Conservation (phyloP, 2,113 vertebrate species). For the Ammodytes marinus region DNA sequence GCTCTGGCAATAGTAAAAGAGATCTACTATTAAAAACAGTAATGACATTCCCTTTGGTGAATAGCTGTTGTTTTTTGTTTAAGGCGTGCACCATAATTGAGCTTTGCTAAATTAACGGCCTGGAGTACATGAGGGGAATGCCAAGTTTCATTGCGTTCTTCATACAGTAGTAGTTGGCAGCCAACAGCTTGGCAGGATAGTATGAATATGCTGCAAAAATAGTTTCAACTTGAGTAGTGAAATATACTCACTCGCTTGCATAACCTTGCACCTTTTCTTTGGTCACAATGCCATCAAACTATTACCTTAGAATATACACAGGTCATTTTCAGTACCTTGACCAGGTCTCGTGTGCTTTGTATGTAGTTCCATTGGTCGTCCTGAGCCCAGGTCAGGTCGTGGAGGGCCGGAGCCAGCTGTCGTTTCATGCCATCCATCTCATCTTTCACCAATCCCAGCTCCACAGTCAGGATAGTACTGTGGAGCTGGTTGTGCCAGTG, state of each 20-base stretch:
- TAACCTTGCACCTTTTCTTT: background rate
- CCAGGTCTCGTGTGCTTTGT: slow-evolving; percentile 72
- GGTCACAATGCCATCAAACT: background rate
- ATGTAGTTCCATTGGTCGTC: slow-evolving; percentile 81
- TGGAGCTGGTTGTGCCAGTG: slow-evolving; percentile 83
- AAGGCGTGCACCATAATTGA: slow-evolving; percentile 8
- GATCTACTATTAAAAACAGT: background rate
- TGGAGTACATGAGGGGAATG: background rate
- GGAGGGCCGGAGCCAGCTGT: slow-evolving; percentile 78
- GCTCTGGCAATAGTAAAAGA: slow-evolving; percentile 56
- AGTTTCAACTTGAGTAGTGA: background rate
- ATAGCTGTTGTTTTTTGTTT: slow-evolving; percentile 23
- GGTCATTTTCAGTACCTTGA: slow-evolving; percentile 60
- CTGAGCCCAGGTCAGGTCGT: slow-evolving; percentile 80
- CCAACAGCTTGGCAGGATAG: background rate
- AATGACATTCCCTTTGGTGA: slow-evolving; percentile 3
- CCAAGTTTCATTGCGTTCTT: background rate
- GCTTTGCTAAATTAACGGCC: slow-evolving; percentile 5
- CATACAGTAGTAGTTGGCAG: background rate
- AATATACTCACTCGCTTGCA: background rate
- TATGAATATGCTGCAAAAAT: background rate
- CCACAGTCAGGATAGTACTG: slow-evolving; percentile 80
- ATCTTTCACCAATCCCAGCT: slow-evolving; percentile 70
- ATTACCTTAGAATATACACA: background rate
- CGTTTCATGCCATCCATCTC: slow-evolving; percentile 73